Evolutionary conservation across 2,113 vertebrate species (phyloP), one percentile per base, ranked within the genome.

Genomic region (Forbesichthys agassizii): DNA sequence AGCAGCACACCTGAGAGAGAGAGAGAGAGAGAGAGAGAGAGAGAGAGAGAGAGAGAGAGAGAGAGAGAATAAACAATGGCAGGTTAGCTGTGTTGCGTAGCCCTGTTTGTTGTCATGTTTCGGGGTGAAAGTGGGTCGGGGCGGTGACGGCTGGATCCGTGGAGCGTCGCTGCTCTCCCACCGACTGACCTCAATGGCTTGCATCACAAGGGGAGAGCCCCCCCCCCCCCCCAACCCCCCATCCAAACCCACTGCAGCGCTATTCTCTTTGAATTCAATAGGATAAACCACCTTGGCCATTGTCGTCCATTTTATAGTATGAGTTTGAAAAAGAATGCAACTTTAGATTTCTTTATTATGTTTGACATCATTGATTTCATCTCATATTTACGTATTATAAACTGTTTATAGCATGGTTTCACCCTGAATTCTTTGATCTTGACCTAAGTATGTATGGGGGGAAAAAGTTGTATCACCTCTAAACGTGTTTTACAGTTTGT

Each of bases 1-100:
- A n/a, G n/a, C n/a, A n/a, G n/a, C n/a, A n/a, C n/a, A n/a, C n/a
- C n/a, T n/a, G n/a, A n/a, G n/a, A n/a, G n/a, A n/a, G n/a, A n/a
- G n/a, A n/a, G n/a, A n/a, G n/a, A n/a, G n/a, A n/a, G n/a, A n/a
- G n/a, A n/a, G n/a, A n/a, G n/a, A n/a, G n/a, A n/a, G n/a, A n/a
- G n/a, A n/a, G n/a, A n/a, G n/a, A n/a, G n/a, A n/a, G n/a, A n/a
- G n/a, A n/a, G n/a, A n/a, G n/a, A n/a, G n/a, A 91, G 88, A 88
- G 89, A 92, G 90, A 93, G 91, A 91, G 91, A 93, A 92, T 92
- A 93, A 92, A 92, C 90, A 92, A 90, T 90, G 27, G 89, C 86
- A 84, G 91, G 88, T 90, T 90, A 86, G 84, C 81, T 64, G 79
- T 66, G 83, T 73, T 81, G 79, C 80, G 27, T 71, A 7, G 69